Percentiles rank a stretch among this genome's conserved stretches.
Evolutionary conservation across 2,113 vertebrate genomes (phyloP).

Genomic region (Symphodus melops): DNA sequence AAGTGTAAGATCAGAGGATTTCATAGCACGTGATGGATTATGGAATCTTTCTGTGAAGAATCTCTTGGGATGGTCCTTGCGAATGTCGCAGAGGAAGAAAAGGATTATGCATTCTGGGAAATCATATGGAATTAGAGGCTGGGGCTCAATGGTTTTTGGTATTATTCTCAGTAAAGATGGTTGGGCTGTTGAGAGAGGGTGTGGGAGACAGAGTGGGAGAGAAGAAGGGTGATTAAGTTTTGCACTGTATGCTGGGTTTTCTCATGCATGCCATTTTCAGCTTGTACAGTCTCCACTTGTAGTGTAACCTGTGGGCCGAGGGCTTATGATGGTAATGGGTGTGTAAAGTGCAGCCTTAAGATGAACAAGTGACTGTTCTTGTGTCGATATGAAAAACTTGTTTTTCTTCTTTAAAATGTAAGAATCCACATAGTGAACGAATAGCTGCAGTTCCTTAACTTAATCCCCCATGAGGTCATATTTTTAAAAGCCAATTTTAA

Average conservation of each 20-base stretch:
- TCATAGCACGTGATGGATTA: conserved; percentile 64
- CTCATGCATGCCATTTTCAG: conserved; percentile 13
- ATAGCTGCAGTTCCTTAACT: background rate
- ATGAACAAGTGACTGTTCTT: conserved; percentile 11
- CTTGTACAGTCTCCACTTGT: background rate
- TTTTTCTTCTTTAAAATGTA: conserved; percentile 6
- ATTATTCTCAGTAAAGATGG: conserved; percentile 41
- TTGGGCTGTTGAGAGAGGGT: conserved; percentile 2
- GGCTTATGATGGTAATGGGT: conserved; percentile 13
- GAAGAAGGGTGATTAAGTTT: background rate
- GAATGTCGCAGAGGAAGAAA: conserved; percentile 58
- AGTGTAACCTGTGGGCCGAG: conserved; percentile 18
- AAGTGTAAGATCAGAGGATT: conserved; percentile 65
- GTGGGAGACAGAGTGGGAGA: background rate
- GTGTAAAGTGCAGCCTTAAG: background rate
- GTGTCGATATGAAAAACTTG: conserved; percentile 4
- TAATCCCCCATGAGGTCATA: background rate
- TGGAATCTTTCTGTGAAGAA: conserved; percentile 37
- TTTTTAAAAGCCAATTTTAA: background rate
- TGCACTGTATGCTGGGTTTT: conserved; percentile 20
- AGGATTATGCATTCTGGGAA: conserved; percentile 70
- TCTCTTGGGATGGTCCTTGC: conserved; percentile 47
- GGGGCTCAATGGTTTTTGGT: conserved; percentile 49
- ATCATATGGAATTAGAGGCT: conserved; percentile 72
- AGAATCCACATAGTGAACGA: background rate